phyloP scores from a whole-genome alignment of 2,113 vertebrate genomes.

The Engystomops pustulosus region DNA sequence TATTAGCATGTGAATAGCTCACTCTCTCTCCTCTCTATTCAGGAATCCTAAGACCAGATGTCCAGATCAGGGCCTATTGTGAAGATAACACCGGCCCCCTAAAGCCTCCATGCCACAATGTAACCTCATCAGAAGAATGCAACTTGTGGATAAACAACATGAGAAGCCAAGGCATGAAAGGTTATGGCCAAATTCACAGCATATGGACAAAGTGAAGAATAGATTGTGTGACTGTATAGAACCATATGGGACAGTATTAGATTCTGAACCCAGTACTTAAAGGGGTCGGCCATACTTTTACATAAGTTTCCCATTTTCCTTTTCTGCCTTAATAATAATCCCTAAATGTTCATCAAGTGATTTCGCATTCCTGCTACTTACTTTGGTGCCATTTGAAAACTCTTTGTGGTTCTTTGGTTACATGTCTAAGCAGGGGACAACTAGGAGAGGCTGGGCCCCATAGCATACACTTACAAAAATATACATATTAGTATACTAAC shows the following conservation, averaged over 20 bases:
- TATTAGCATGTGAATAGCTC: slow-evolving; percentile 57
- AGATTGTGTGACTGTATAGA: background rate
- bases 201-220: background rate
- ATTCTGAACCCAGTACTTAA: background rate
- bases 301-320: too few relatives aligned
- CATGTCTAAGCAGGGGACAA: too few relatives aligned
- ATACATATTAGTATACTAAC: too few relatives aligned
- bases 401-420: too few relatives aligned
- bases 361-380: too few relatives aligned
- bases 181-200: background rate
- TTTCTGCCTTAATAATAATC: too few relatives aligned
- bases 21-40: slow-evolving; percentile 42
- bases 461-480: too few relatives aligned
- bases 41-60: slow-evolving; percentile 63
- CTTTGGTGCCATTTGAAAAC: too few relatives aligned
- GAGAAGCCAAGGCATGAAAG: background rate
- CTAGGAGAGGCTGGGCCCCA: too few relatives aligned
- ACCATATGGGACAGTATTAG: background rate
- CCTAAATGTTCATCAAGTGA: too few relatives aligned
- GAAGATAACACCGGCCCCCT: background rate
- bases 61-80: slow-evolving; percentile 54
- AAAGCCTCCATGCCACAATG: slow-evolving; percentile 40
- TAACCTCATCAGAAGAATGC: slow-evolving; percentile 42
- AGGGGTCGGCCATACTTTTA: too few relatives aligned
- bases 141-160: slow-evolving; percentile 8